A percentile compares a stretch with the other conserved stretches of the same genome.
Evolutionary conservation across 1,140 invertebrate species (phyloP).

Genomic region (Adoxophyes honmai): DNA sequence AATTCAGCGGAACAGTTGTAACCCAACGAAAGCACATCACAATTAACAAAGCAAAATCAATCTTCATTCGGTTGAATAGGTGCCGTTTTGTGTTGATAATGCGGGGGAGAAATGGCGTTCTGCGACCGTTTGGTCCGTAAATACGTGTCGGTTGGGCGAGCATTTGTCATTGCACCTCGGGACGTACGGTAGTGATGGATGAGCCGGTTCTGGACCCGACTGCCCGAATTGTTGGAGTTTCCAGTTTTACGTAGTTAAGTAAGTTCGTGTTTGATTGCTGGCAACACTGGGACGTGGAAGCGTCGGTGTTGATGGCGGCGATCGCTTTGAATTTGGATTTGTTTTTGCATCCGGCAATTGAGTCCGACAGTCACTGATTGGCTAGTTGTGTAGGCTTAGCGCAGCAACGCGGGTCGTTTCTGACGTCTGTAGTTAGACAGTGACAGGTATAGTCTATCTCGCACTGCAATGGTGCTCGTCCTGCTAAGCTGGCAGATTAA

Average conservation of each 20-base stretch:
- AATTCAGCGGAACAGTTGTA: background rate
- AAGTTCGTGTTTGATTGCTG: background rate
- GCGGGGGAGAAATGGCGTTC: conserved; percentile 2
- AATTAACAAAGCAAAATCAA: conserved; percentile 12
- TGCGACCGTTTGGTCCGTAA: background rate
- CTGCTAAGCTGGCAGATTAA: no score
- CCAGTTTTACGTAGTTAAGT: background rate
- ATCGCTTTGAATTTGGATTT: no score
- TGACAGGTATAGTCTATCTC: no score
- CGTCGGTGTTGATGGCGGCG: no score
- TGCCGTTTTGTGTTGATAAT: conserved; percentile 7
- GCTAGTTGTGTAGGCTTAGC: no score
- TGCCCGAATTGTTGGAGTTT: conserved; percentile 5
- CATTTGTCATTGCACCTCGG: conserved; percentile 15
- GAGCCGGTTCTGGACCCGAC: background rate
- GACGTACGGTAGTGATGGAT: conserved; percentile 5
- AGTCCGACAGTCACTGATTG: no score
- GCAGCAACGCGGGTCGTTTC: no score
- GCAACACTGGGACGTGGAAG: no score
- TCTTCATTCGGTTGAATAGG: background rate
- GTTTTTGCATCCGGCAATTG: no score
- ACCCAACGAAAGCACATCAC: conserved; percentile 3
- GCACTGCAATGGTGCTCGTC: no score
- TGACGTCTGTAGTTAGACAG: no score
- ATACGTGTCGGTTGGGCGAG: conserved; percentile 11